A percentile compares a stretch with the other conserved stretches of the same genome.
Evolutionary conservation across 2,888 invertebrate genomes (phyloP).

Genomic region (Cantharis rustica): DNA sequence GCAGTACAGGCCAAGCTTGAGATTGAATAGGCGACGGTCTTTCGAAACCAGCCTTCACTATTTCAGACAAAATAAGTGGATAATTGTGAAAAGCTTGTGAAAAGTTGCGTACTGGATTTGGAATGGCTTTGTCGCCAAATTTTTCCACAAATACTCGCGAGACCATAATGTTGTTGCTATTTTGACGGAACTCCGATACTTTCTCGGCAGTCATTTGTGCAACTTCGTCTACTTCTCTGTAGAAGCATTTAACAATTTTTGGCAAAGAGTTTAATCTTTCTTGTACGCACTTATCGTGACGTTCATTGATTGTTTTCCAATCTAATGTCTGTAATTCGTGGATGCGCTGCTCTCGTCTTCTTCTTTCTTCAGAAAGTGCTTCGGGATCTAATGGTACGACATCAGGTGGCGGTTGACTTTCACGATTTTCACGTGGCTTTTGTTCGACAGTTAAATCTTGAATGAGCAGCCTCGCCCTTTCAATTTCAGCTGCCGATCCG

Average conservation of each 20-base stretch:
- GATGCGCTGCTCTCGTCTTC: neutral
- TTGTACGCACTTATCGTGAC: constrained; percentile 38
- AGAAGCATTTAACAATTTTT: constrained; percentile 79
- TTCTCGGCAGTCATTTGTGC: constrained; percentile 67
- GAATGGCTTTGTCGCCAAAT: constrained; percentile 57
- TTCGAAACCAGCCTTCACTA: constrained; percentile 77
- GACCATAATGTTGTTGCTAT: constrained; percentile 77
- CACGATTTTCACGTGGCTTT: constrained; percentile 11
- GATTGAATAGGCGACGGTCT: constrained; percentile 90
- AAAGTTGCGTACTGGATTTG: constrained; percentile 81
- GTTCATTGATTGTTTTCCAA: constrained; percentile 55
- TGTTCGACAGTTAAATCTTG: constrained; percentile 49
- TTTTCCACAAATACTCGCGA: constrained; percentile 66
- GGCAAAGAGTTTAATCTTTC: constrained; percentile 70
- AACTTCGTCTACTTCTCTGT: constrained; percentile 76
- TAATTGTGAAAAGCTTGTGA: constrained; percentile 81
- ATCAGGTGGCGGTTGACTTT: constrained; percentile 2
- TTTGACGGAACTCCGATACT: constrained; percentile 66
- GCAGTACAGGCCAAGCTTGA: constrained; percentile 93
- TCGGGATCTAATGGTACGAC: fast-evolving
- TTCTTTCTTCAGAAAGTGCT: neutral
- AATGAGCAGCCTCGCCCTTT: constrained; percentile 54
- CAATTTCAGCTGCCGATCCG: constrained; percentile 48
- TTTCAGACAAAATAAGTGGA: constrained; percentile 82
- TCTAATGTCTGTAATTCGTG: constrained; percentile 57